Conservation (phyloP, 1,140 invertebrate genomes). For the Semibalanus balanoides region DNA sequence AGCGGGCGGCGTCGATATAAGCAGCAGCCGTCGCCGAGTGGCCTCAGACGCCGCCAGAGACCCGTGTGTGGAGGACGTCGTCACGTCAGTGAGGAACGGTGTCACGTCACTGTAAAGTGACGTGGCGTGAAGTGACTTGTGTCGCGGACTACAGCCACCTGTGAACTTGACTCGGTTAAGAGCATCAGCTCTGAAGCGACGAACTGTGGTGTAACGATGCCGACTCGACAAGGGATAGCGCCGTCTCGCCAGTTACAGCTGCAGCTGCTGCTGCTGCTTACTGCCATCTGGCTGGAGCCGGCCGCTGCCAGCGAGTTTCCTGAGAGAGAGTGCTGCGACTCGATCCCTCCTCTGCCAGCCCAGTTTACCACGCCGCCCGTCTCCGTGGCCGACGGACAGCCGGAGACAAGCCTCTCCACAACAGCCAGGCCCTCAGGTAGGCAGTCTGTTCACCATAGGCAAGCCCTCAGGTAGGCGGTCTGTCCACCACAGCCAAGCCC, state of each 20-base stretch:
- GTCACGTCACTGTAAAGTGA: too few relatives aligned
- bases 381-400: not conserved
- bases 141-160: too few relatives aligned
- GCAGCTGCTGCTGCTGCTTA: not conserved
- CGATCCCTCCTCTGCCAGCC: not conserved
- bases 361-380: conserved; percentile 3
- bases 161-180: too few relatives aligned
- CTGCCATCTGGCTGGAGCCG: not conserved
- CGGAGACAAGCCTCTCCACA: not conserved
- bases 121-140: too few relatives aligned
- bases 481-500: not conserved
- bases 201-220: too few relatives aligned
- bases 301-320: conserved; percentile 1
- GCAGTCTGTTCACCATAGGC: not conserved
- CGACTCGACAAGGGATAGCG: too few relatives aligned
- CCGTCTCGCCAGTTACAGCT: not conserved
- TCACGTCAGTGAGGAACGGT: too few relatives aligned
- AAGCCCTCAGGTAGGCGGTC: not conserved
- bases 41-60: too few relatives aligned
- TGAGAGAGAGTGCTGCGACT: conserved; percentile 3
- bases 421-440: not conserved
- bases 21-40: too few relatives aligned
- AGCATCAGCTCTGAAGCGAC: too few relatives aligned
- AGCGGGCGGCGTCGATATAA: too few relatives aligned
- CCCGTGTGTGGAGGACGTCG: too few relatives aligned